These are phyloP conservation scores for Papilio polytes DNA, from an alignment of 1,140 invertebrate genomes.

Conservation along the genomic window DNA sequence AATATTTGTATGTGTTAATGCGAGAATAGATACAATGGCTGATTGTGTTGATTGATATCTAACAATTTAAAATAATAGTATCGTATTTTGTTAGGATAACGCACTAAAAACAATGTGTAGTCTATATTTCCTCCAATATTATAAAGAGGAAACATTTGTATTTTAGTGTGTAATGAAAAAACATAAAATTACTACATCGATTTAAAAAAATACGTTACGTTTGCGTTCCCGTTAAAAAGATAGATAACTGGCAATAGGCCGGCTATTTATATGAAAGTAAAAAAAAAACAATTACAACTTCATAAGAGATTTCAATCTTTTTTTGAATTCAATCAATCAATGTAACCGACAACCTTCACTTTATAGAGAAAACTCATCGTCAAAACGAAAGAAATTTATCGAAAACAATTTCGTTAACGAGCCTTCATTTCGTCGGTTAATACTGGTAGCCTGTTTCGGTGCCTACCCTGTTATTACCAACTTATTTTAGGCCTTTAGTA, in stretches of 20 bases:
- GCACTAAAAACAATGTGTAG: neutral
- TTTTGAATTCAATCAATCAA: slow-evolving; percentile 49
- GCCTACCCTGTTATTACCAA: slow-evolving; percentile 32
- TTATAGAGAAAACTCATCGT: slow-evolving; percentile 38
- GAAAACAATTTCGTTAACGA: slow-evolving; percentile 71
- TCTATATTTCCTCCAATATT: no score
- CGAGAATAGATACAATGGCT: slow-evolving; percentile 40
- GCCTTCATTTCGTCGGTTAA: slow-evolving; percentile 59
- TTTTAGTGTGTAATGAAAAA: no score
- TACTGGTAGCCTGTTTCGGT: slow-evolving; percentile 64
- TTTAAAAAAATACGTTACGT: neutral
- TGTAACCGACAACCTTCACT: slow-evolving; percentile 32
- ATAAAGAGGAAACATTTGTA: no score
- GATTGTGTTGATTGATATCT: neutral
- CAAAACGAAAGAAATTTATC: slow-evolving; percentile 46
- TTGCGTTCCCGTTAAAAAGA: neutral
- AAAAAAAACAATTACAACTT: slow-evolving; percentile 33
- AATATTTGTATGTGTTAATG: neutral
- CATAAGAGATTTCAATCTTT: slow-evolving; percentile 42
- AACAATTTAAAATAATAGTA: slow-evolving; percentile 5
- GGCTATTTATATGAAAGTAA: neutral
- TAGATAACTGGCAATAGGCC: neutral
- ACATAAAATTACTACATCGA: no score
- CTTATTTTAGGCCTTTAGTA: slow-evolving; percentile 11
- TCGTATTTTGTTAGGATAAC: neutral